phyloP scores from a whole-genome alignment of 2,797 vertebrate species.

The Protosalanx chinensis region DNA sequence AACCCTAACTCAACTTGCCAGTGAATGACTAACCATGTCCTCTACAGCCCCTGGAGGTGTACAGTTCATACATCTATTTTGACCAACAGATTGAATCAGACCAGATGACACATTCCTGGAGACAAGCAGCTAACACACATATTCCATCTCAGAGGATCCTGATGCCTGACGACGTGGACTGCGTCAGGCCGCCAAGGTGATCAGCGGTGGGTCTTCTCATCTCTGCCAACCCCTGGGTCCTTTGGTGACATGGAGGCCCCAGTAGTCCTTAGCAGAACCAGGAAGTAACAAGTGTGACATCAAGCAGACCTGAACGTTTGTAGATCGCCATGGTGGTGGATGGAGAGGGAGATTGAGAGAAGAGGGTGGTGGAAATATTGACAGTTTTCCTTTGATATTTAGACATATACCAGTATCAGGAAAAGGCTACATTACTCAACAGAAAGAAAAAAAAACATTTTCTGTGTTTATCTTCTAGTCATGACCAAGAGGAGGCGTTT shows the following conservation, averaged over 20 bases:
- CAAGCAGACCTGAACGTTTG: conserved; percentile 10
- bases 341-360: background rate
- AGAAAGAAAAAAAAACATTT: background rate
- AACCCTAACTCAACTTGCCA: background rate
- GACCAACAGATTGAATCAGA: conserved; percentile 5
- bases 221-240: background rate
- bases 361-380: background rate
- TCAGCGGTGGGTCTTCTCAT: conserved; percentile 9
- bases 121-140: background rate
- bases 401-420: too few species aligned
- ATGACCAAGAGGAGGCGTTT: background rate
- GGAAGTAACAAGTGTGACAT: conserved; percentile 1
- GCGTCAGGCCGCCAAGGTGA: background rate
- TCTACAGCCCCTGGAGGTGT: background rate
- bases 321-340: background rate
- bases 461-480: background rate
- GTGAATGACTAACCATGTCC: background rate
- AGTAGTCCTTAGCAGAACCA: background rate
- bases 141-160: conserved; percentile 3
- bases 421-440: too few species aligned
- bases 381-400: background rate
- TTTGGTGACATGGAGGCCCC: conserved; percentile 2
- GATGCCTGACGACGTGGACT: conserved; percentile 11
- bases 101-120: too few species aligned
- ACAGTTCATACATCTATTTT: background rate